phyloP scores from a whole-genome alignment of 1,140 invertebrate genomes.

The Drosophila pachea region DNA sequence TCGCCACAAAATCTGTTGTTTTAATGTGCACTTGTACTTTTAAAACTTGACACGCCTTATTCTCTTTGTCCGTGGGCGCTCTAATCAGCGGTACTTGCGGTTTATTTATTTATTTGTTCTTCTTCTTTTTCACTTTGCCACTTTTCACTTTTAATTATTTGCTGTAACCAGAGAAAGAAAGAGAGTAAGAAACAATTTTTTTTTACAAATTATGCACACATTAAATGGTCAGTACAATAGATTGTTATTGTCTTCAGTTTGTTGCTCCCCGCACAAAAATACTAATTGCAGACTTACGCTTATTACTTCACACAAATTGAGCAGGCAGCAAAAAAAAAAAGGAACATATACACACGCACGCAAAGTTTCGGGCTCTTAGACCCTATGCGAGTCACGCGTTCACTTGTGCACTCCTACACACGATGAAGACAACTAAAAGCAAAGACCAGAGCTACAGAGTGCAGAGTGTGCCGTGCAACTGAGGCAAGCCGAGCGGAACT shows the following conservation, averaged over 20 bases:
- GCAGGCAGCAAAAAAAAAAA: constrained; percentile 42
- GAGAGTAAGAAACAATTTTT: constrained; percentile 16
- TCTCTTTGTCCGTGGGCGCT: constrained; percentile 8
- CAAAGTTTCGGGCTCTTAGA: constrained; percentile 39
- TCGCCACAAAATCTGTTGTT: constrained; percentile 58
- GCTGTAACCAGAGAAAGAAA: constrained; percentile 42
- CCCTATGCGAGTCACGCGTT: constrained; percentile 16
- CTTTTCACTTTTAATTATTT: constrained; percentile 45
- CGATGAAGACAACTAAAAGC: constrained; percentile 51
- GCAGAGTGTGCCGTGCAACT: constrained; percentile 15
- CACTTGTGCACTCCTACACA: constrained; percentile 59
- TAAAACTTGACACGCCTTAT: constrained; percentile 14
- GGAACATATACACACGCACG: constrained; percentile 41
- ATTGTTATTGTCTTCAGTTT: constrained; percentile 46
- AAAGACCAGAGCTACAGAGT: constrained; percentile 15
- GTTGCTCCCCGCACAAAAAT: constrained; percentile 39
- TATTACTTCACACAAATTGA: constrained; percentile 75
- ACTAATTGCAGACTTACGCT: constrained; percentile 63
- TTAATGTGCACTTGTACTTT: constrained; percentile 46
- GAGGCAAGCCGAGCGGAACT: constrained; percentile 35
- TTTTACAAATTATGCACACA: constrained; percentile 21
- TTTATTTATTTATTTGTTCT: constrained; percentile 13
- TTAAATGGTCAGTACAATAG: constrained; percentile 22
- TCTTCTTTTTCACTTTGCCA: constrained; percentile 20
- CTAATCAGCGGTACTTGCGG: constrained; percentile 23